A percentile compares a stretch with the other conserved stretches of the same genome.
Conservation (phyloP, 1,140 invertebrate species). For the Lysiphlebus fabarum region DNA sequence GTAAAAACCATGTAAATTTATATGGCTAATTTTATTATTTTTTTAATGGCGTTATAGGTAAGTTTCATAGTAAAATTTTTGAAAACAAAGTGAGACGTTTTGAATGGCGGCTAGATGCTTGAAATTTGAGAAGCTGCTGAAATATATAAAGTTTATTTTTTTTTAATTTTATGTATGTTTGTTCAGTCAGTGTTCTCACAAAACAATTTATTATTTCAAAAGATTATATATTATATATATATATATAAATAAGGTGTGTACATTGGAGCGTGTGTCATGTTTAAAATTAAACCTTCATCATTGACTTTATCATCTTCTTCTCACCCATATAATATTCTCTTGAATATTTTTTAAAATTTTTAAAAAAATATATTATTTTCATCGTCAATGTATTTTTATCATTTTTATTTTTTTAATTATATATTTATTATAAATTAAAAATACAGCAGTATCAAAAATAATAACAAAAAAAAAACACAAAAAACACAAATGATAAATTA, state of each 20-base stretch:
- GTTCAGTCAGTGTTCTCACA: slow-evolving; percentile 43
- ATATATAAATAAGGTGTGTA: no score
- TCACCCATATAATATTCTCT: not conserved
- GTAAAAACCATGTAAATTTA: not conserved
- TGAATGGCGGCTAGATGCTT: slow-evolving; percentile 52
- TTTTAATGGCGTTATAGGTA: slow-evolving; percentile 13
- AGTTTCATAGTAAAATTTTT: not conserved
- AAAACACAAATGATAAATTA: not conserved
- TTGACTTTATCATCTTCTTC: no score
- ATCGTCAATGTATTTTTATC: no score
- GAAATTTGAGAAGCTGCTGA: slow-evolving; percentile 53
- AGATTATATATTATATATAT: no score
- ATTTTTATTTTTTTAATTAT: not conserved
- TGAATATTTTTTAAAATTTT: not conserved
- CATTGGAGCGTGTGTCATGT: no score
- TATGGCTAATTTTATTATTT: slow-evolving; percentile 5
- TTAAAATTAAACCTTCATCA: no score
- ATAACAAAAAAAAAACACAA: not conserved
- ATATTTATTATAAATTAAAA: not conserved
- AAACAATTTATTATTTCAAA: slow-evolving; percentile 52
- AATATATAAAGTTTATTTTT: slow-evolving; percentile 17
- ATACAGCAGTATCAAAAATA: no score
- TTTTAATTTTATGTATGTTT: slow-evolving; percentile 33
- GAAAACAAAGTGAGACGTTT: slow-evolving; percentile 3
- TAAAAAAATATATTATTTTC: no score